Base-by-base conservation (phyloP, 2,888 invertebrate species). In the Orthosia gothica region DNA sequence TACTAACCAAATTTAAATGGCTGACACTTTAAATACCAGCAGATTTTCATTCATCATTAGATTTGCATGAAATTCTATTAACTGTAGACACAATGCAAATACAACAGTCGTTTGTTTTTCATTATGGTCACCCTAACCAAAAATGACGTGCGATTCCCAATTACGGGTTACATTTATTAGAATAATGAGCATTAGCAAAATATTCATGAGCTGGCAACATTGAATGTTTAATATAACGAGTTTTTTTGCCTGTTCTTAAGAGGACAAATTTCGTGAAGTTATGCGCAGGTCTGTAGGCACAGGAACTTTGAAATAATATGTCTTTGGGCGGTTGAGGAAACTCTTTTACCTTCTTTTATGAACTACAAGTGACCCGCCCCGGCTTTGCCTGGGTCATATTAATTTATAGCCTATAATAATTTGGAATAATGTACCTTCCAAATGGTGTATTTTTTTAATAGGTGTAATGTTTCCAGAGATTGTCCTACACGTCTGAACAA, bases 111-210 rank as follows among this genome's bases (percentile, higher is more conserved):
- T 76, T 70, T 55, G 16, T 20, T 58, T 69, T 74, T 69, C n/a
- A 84, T 20, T 71, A 86, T 93, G 90, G 95, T 89, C 89, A 93
- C 92, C 91, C 86, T 87, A 90, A 55, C 71, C 75, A 85, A 91
- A 92, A 91, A 89, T 95, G 95, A 95, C 95, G 95, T 89, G 87
- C 88, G 84, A 82, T 79, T 75, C 12, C 95, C 95, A 92, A 93
- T 90, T 94, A 93, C 65, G 95, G 95, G 54, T 80, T 54, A 83
- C 90, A 89, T 93, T 79, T 93, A 95, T 95, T 94, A 92, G 91
- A 95, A 93, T 94, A 94, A 93, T 93, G 90, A 88, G 79, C 92
- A 90, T 90, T 90, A 91, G 92, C 93, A 90, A 94, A 95, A 93
- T 94, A 91, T 92, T 94, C 91, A 92, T 92, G 93, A 86, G 88